Evolutionary conservation across 1,140 invertebrate genomes (phyloP).

Genomic region (Patella vulgata): DNA sequence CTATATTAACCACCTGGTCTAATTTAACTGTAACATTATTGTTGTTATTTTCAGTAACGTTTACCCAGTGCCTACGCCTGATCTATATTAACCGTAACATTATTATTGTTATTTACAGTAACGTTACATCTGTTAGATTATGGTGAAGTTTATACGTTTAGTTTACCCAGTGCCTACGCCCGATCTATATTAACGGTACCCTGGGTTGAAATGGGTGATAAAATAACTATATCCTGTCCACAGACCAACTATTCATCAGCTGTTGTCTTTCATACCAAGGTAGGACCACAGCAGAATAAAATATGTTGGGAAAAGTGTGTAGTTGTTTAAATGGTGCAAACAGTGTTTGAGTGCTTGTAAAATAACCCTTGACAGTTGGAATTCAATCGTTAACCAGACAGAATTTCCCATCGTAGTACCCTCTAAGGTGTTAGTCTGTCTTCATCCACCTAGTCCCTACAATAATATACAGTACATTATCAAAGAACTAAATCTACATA

Average conservation of each 20-base stretch:
- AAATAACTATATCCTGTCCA: slow-evolving; percentile 85
- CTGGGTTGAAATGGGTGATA: slow-evolving; percentile 96
- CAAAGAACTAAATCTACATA: no score
- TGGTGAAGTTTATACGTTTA: slow-evolving; percentile 91
- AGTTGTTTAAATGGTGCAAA: no score
- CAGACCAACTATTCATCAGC: slow-evolving; percentile 90
- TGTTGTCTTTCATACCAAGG: slow-evolving; percentile 93
- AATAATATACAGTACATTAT: no score
- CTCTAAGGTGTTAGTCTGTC: no score
- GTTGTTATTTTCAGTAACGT: no score
- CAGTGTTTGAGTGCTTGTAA: no score
- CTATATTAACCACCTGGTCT: slow-evolving; percentile 95
- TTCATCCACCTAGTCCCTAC: no score
- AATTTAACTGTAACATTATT: no score
- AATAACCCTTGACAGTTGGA: no score
- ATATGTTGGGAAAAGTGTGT: no score
- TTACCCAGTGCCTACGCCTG: slow-evolving; percentile 96
- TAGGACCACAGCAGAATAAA: slow-evolving; percentile 26
- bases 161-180: slow-evolving; percentile 96
- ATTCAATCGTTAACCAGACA: no score
- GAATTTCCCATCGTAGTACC: no score
- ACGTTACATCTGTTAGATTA: slow-evolving; percentile 82
- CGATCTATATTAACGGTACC: slow-evolving; percentile 93
- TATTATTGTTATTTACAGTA: slow-evolving; percentile 68
- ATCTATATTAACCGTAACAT: slow-evolving; percentile 94